Conservation (phyloP, 1,140 invertebrate species). For the Venustaconcha ellipsiformis region DNA sequence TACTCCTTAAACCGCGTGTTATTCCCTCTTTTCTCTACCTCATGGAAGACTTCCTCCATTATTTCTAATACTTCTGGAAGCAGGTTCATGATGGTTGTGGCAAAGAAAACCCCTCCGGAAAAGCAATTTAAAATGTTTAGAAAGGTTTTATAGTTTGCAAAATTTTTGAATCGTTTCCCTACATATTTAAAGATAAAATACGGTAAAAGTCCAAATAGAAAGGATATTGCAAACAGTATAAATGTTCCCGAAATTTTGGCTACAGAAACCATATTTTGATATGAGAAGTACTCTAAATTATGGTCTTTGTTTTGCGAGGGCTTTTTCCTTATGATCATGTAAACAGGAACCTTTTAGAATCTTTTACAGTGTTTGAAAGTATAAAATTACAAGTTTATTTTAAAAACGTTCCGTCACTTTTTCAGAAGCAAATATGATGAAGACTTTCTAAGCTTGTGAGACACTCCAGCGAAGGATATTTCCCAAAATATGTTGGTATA, state of each 20-base stretch:
- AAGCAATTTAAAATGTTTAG: constrained; percentile 65
- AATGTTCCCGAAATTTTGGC: background rate
- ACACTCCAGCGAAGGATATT: no score
- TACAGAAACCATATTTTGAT: no score
- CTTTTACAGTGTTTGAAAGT: no score
- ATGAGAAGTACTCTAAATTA: no score
- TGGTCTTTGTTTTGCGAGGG: no score
- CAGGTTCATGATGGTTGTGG: constrained; percentile 71
- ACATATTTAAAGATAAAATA: constrained; percentile 9
- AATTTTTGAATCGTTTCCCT: background rate
- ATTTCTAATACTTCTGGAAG: constrained; percentile 70
- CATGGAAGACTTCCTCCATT: constrained; percentile 37
- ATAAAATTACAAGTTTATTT: no score
- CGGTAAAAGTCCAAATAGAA: constrained; percentile 20
- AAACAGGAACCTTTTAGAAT: no score
- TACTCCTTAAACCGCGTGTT: constrained; percentile 16
- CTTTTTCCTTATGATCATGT: no score
- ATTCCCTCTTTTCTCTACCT: background rate
- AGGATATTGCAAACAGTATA: constrained; percentile 6
- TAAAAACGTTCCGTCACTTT: no score
- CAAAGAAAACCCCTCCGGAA: constrained; percentile 73
- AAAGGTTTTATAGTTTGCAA: background rate
- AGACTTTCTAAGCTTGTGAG: no score
- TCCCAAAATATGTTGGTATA: no score
- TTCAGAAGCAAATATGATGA: no score